Base-by-base conservation (phyloP, 1,140 invertebrate species). In the Drosophila sturtevanti region DNA sequence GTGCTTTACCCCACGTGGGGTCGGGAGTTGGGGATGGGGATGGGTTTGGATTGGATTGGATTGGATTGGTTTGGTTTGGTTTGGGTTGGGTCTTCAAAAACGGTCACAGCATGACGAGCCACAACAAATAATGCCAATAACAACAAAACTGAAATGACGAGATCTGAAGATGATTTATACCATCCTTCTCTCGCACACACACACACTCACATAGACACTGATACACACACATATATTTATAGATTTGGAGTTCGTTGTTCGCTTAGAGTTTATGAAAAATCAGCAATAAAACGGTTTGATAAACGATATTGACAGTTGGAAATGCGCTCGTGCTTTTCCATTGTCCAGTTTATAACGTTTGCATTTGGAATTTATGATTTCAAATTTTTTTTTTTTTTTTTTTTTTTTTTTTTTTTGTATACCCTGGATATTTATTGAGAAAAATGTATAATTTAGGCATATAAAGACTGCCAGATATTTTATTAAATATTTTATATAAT, bases 21-120 rank as follows among this genome's bases (percentile, higher is more conserved):
- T 56, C 54, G 10, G 16, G 48, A 2, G 1, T 24, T 52, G 6
- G 27, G 62, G 34, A 54, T 35, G 51, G 71, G 41, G 41, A 16
- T 18, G 1, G 11, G 11, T 12, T 12, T 44, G 14, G 14, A 24
- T 55, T 11, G 31, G 21, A n/a, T n/a, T 12, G 27, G 62, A 34
- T 60, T 35, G 51, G 71, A 72, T 38, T 12, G 41, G 41, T 16
- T 18, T 2, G 11, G 11, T 12, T 12, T 44, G 14, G 14, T 22
- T 55, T 11, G 31, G 21, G 22, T 14, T 37, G 56, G 52, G 62
- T 70, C 75, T 72, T 72, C 79, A 72, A 70, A 70, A 76, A 68
- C 60, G 76, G 72, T 76, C 80, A 72, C 80, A 84, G 80, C 79
- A 84, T 81, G 79, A 81, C 74, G 79, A 81, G 67, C 65, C 66